Base-by-base conservation (phyloP, 2,888 invertebrate genomes). In the Drosophila prolongata region DNA sequence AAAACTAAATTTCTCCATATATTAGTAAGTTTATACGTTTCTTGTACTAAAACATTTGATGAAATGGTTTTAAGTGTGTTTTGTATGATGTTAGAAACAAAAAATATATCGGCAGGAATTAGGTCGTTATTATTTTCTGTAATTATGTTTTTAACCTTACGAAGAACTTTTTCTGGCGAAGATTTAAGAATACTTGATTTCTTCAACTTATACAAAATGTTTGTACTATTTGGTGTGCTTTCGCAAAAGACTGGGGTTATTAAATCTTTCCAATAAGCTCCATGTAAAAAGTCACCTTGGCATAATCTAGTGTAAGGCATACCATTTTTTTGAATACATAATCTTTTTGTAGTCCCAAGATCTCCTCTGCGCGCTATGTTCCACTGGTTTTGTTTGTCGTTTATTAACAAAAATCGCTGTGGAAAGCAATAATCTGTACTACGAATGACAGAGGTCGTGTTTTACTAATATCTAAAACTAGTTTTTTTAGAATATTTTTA, bases 71-170 rank as follows among this genome's bases (percentile, higher is more conserved):
- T 11, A 24, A 80, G 47, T 5, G 73, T 54, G 0, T 35, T 76
- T 30, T 82, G 80, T 55, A 92, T 75, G 38, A 92, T 91, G 49
- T 81, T 87, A 1, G 90, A 93, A 60, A 94, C 90, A 74, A 94
- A 94, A 85, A 94, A 93, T 54, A 95, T 92, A 90, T 95, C 94
- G 4, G 94, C 94, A 2, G 94, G 94, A 62, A 94, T 93, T n/a
- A 94, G 91, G 4, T 78, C 65, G 8, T 78, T 72, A 0, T 79
- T 58, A 57, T 79, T 78, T 6, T 75, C 46, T 50, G 77, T 72
- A 10, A 92, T 75, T 30, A 91, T 68, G 6, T 67, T 40, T 47
- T 79, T 88, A 0, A 91, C 49, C 42, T 82, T 55, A 35, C 65
- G 76, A 3, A 91, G 68, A 3, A 76, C 76, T 19, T 75, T 77